Conservation (phyloP, 2,113 vertebrate species). For the Notothenia rossii region DNA sequence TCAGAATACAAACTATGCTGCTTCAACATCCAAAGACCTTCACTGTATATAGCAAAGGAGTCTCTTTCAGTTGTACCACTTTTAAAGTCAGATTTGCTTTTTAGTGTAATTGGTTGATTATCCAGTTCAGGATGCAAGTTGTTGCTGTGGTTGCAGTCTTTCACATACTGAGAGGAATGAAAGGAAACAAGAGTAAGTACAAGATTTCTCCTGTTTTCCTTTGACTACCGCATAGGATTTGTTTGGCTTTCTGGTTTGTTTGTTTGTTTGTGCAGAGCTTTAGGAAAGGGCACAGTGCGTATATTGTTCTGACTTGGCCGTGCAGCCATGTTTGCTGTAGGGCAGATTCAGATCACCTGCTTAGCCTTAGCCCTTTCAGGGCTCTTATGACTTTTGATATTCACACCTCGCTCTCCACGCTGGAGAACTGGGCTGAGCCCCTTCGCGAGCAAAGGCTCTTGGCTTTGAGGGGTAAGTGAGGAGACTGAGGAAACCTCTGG, state of each 20-base stretch:
- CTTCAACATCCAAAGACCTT: conserved; percentile 69
- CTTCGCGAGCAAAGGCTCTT: conserved; percentile 90
- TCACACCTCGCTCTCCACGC: conserved; percentile 94
- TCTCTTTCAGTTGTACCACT: conserved; percentile 40
- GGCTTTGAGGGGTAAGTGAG: conserved; percentile 86
- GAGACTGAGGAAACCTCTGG: conserved; percentile 83
- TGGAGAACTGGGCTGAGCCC: conserved; percentile 93
- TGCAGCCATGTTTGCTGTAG: conserved; percentile 39
- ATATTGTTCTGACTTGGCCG: conserved; percentile 53
- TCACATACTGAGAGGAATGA: conserved; percentile 65
- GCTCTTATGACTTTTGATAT: conserved; percentile 42
- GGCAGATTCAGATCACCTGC: conserved; percentile 42
- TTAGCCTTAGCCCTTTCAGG: conserved; percentile 11
- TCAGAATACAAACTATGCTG: conserved; percentile 72
- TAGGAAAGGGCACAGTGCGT: conserved; percentile 71
- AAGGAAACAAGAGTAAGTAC: conserved; percentile 43
- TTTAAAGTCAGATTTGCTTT: conserved; percentile 50
- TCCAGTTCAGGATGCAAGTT: conserved; percentile 53
- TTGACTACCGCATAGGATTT: conserved; percentile 44
- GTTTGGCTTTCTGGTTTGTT: conserved; percentile 73
- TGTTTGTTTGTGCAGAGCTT: conserved; percentile 78
- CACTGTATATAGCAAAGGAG: conserved; percentile 64
- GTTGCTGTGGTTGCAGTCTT: conserved; percentile 59
- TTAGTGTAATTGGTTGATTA: conserved; percentile 31
- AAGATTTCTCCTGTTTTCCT: conserved; percentile 37